These are phyloP conservation scores for Perizoma affinitatum DNA, from an alignment of 2,888 invertebrate species.

Conservation along the genomic window DNA sequence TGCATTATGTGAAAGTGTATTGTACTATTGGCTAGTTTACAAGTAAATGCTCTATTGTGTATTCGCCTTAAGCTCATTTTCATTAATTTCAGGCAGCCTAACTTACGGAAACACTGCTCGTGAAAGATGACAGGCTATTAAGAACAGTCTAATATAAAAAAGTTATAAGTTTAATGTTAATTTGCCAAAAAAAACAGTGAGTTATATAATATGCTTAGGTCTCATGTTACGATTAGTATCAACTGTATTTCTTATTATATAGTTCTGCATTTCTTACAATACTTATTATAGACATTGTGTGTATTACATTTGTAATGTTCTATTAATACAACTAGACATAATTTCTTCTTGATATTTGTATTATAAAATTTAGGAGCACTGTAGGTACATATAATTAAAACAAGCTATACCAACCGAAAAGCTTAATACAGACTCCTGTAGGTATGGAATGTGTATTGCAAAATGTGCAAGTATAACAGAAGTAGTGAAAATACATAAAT, in stretches of 20 bases:
- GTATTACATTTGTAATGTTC: slow-evolving; percentile 20
- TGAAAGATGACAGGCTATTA: no score
- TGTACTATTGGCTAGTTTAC: no score
- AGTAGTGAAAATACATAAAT: slow-evolving; percentile 53
- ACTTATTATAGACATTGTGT: slow-evolving; percentile 11
- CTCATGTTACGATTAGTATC: neutral
- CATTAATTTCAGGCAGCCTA: no score
- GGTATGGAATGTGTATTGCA: slow-evolving; percentile 42
- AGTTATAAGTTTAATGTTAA: no score
- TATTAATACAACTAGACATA: slow-evolving; percentile 21
- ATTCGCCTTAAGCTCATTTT: no score
- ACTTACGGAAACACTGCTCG: no score
- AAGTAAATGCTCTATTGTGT: no score
- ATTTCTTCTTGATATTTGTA: slow-evolving; percentile 20
- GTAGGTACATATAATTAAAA: neutral
- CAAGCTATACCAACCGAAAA: slow-evolving; percentile 23
- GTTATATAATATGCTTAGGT: no score
- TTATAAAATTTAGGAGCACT: slow-evolving; percentile 19
- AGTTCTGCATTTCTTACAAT: slow-evolving; percentile 6
- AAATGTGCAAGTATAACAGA: slow-evolving; percentile 57
- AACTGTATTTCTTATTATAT: slow-evolving; percentile 1
- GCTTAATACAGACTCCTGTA: slow-evolving; percentile 23
- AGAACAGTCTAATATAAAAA: no score
- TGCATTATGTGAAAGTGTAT: no score
- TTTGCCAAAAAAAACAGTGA: no score